These are phyloP conservation scores for Aporrectodea caliginosa DNA, from an alignment of 1,140 invertebrate species.

Conservation along the genomic window DNA sequence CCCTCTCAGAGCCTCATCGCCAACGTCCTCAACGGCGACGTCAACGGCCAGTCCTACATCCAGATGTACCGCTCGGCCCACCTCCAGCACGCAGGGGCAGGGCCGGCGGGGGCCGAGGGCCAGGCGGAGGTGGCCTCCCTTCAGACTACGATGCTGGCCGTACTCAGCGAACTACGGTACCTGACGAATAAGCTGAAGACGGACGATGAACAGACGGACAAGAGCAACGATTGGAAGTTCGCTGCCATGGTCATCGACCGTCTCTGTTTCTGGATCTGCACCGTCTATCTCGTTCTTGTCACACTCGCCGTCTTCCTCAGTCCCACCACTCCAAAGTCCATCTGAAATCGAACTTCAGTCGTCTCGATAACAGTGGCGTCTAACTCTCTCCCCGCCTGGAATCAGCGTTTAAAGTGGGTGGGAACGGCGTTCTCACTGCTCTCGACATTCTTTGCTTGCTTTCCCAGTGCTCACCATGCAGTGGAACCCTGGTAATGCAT, in stretches of 20 bases:
- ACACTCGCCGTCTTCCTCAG: slow-evolving; percentile 86
- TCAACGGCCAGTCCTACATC: slow-evolving; percentile 13
- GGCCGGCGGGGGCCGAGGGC: not conserved
- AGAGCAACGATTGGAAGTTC: slow-evolving; percentile 91
- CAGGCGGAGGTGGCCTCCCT: slow-evolving; percentile 32
- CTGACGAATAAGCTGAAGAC: slow-evolving; percentile 62
- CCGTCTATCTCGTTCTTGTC: slow-evolving; percentile 94
- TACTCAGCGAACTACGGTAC: slow-evolving; percentile 92
- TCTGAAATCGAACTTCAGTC: too few relatives aligned
- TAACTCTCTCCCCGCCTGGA: too few relatives aligned
- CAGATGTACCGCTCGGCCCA: not conserved
- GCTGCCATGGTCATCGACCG: slow-evolving; percentile 99
- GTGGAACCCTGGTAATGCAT: too few relatives aligned
- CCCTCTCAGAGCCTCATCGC: slow-evolving; percentile 30
- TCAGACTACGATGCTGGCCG: slow-evolving; percentile 72
- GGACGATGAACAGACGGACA: slow-evolving; percentile 53
- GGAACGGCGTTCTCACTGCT: too few relatives aligned
- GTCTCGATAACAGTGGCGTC: too few relatives aligned
- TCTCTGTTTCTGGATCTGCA: slow-evolving; percentile 97
- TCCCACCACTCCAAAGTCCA: slow-evolving; percentile 36
- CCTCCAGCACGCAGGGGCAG: not conserved
- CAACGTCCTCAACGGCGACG: slow-evolving; percentile 34
- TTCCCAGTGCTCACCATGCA: too few relatives aligned
- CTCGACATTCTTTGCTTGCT: too few relatives aligned
- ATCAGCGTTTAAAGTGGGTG: too few relatives aligned